Evolutionary conservation across 1,140 invertebrate species (phyloP), one percentile per base, ranked within the genome.

Genomic region (Zophobas morio): DNA sequence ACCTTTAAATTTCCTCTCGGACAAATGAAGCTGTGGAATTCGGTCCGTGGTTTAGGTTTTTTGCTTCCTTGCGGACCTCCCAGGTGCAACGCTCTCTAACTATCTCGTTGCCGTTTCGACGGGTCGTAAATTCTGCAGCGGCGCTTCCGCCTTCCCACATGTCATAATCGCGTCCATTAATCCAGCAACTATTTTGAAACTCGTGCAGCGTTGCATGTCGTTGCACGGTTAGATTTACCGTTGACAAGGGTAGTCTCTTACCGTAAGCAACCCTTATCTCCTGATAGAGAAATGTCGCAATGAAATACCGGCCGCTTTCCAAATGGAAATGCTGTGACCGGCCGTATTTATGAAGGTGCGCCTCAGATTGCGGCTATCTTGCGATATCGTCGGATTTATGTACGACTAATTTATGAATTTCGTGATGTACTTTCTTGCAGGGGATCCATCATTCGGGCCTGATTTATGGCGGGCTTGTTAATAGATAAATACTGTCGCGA

Each of bases 231-330:
- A 76, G 75, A 76, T 76, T 76, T 76, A 76, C 37, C 36, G 75
- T 71, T 71, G 75, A 76, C 75, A 76, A 76, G 75, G 75, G 75
- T 76, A 76, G 75, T 76, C 75, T 70, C 75, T 76, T 76, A 76
- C 53, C 37, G 73, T 56, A 75, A 75, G 49, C 56, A 63, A 60
- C 66, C 63, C 75, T 76, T 76, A 76, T 76, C 75, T 70, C 57
- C 42, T 56, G 75, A 71, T 76, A 76, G 63, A 70, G 75, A 76
- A 76, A 76, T 40, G 66, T 76, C 75, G 66, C 63, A 39, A 40
- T 76, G 42, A 76, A 76, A 54, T 70, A 76, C 74, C 5, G 57
- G 33, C 51, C 49, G 60, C 57, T 51, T 53, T 51, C 36, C 74
- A 37, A 76, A 76, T 70, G 57, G 46, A 66, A 70, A 66, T 70